phyloP scores from a whole-genome alignment of 2,113 vertebrate species.

The Morone saxatilis region DNA sequence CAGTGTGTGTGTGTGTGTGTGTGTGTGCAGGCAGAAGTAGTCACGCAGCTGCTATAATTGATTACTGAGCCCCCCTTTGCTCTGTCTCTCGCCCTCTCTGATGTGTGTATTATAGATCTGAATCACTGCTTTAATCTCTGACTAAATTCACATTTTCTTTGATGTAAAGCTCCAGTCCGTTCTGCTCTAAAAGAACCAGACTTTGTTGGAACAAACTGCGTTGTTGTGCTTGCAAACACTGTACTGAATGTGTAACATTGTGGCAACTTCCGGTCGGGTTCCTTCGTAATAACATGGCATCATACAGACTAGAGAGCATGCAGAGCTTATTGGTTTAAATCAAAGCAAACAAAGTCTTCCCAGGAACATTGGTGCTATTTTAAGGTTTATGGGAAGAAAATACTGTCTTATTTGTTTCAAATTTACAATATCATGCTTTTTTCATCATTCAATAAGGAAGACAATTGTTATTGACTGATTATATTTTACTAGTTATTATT shows the following conservation, averaged over 20 bases:
- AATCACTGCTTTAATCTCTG: slow-evolving; percentile 33
- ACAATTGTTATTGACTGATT: not conserved
- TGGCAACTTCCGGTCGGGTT: not conserved
- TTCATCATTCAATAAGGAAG: not conserved
- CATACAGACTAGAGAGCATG: not conserved
- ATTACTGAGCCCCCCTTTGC: slow-evolving; percentile 2
- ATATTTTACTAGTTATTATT: too few species aligned
- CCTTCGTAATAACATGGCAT: not conserved
- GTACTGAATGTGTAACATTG: not conserved
- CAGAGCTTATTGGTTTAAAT: not conserved
- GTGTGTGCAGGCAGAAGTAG: not conserved
- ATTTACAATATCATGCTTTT: not conserved
- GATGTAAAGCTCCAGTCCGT: not conserved
- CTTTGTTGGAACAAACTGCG: not conserved
- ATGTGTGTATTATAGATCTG: slow-evolving; percentile 33
- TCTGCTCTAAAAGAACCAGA: not conserved
- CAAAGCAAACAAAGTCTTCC: not conserved
- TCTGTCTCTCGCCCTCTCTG: slow-evolving; percentile 2
- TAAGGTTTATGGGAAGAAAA: not conserved
- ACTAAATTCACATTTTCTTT: slow-evolving; percentile 12
- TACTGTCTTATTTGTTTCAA: not conserved
- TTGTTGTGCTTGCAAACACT: not conserved
- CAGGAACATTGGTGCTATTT: not conserved
- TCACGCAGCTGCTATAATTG: slow-evolving; percentile 18
- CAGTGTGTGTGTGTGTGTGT: not conserved